Evolutionary conservation across 2,888 invertebrate species (phyloP), one percentile per base, ranked within the genome.

Genomic region (Eilema sororculum): DNA sequence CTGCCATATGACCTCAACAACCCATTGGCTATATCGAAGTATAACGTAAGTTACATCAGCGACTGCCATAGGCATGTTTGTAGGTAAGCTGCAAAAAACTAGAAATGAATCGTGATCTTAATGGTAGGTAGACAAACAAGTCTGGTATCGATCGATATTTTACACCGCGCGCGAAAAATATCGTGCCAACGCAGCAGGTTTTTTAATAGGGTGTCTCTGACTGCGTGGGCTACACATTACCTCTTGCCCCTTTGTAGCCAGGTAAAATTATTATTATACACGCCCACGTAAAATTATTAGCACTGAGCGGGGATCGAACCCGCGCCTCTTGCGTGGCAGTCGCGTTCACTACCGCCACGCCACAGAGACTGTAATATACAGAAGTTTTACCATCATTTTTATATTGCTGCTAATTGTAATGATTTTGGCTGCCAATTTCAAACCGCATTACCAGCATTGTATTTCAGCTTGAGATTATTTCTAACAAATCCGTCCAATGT

Each of bases 71-170:
- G 28, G 8, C 1, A 33, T 37, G 12, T 37, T 37, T 3, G 3
- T n/a, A 46, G 20, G 6, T 46, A 20, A 46, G 46, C 46, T 20
- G 0, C 20, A 46, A 46, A 46, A 16, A 20, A 46, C 46, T 46
- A 46, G 20, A 5, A 1, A 20, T 5, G 20, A 13, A 41, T 41
- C 16, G 16, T 20, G 20, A 46, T 46, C 6, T 41, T 46, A 52
- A 52, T 52, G n/a, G n/a, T 20, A 52, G n/a, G n/a, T 52, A 52
- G 52, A n/a, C n/a, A 52, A 52, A 52, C 52, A n/a, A 52, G 52
- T 52, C n/a, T 20, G 52, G 20, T 52, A 52, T 52, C 52, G 52
- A 52, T 52, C 52, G 20, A 8, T 52, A n/a, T n/a, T 52, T 52
- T 52, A n/a, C n/a, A n/a, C n/a, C 46, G 20, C 52, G 52, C 52